Base-by-base conservation (phyloP, 1,140 invertebrate species). In the Cotesia typhae region DNA sequence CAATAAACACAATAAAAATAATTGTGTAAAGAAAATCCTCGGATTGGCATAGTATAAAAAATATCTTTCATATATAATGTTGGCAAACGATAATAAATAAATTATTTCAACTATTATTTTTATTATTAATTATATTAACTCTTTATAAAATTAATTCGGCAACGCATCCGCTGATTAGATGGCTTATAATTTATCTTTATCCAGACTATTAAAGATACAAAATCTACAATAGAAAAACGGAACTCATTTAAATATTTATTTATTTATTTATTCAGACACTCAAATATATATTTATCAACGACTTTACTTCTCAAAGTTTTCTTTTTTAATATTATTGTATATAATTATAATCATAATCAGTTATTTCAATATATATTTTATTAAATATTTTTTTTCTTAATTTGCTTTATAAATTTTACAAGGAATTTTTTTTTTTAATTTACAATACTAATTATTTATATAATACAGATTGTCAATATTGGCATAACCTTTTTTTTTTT, bases 201-300 rank as follows among this genome's bases (percentile, higher is more conserved):
- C 17, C 80, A 85, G 78, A 20, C 17, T 87, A 87, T 84, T 83
- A 82, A 85, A 86, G 83, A 86, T 86, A 87, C 80, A 86, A 87
- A 87, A 86, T 85, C 84, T 86, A 87, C 83, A 79, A 85, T 87
- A 87, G 83, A 85, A 85, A 47, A 86, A 85, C 84, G 84, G 81
- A 87, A 86, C 81, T 81, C 79, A 82, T 78, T 79, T 82, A 73
- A 75, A 85, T 28, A 28, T 28, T 82, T 79, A 77, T 73, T 75
- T 79, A 77, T 73, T 75, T 55, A 77, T 70, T 73, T 80, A 76
- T 80, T 52, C 78, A 75, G 74, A 84, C 83, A 83, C 75, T 82
- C 79, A 84, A 47, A 85, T 82, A 85, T 28, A 28, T 28, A 28
- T 17, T 17, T 28, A 28, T 84, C 78, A 79, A 86, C 78, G 73